A percentile compares a stretch with the other conserved stretches of the same genome.
Evolutionary conservation across 2,888 invertebrate species (phyloP).

Genomic region (Pasiphila rectangulata): DNA sequence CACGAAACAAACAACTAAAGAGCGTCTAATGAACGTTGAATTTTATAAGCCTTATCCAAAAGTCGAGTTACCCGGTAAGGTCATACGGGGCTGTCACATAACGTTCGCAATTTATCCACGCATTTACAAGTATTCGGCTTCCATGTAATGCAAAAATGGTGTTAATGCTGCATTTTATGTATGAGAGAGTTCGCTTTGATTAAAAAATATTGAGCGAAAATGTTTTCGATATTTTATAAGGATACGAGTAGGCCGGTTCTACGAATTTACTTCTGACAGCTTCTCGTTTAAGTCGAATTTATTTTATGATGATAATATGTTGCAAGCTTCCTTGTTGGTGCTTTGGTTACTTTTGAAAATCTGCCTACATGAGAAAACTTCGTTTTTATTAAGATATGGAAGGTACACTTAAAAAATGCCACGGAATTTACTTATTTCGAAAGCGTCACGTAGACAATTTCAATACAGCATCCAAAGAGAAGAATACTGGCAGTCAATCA

Average conservation of each 20-base stretch:
- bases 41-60: constrained; percentile 61
- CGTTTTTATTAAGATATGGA: too few species aligned
- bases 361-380: constrained; percentile 5
- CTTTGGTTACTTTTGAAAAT: constrained; percentile 15
- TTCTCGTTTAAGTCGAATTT: constrained; percentile 32
- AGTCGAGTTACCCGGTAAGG: constrained; percentile 51
- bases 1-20: constrained; percentile 56
- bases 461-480: constrained; percentile 33
- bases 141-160: constrained; percentile 68
- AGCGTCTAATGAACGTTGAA: constrained; percentile 59
- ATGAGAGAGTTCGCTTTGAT: constrained; percentile 56
- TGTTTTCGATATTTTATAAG: constrained; percentile 44
- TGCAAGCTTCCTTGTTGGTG: constrained; percentile 13
- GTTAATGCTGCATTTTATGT: constrained; percentile 71
- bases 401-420: background rate
- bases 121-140: constrained; percentile 59
- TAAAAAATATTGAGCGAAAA: constrained; percentile 58
- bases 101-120: constrained; percentile 62
- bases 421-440: constrained; percentile 1
- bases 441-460: constrained; percentile 33
- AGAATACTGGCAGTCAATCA: constrained; percentile 38
- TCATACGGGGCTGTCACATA: constrained; percentile 62
- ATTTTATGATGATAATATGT: constrained; percentile 29
- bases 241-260: constrained; percentile 39
- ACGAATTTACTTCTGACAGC: constrained; percentile 34